Percentiles rank a stretch among this genome's conserved stretches.
Evolutionary conservation across 2,888 invertebrate species (phyloP).

Genomic region (Sphaeridia pumilis): DNA sequence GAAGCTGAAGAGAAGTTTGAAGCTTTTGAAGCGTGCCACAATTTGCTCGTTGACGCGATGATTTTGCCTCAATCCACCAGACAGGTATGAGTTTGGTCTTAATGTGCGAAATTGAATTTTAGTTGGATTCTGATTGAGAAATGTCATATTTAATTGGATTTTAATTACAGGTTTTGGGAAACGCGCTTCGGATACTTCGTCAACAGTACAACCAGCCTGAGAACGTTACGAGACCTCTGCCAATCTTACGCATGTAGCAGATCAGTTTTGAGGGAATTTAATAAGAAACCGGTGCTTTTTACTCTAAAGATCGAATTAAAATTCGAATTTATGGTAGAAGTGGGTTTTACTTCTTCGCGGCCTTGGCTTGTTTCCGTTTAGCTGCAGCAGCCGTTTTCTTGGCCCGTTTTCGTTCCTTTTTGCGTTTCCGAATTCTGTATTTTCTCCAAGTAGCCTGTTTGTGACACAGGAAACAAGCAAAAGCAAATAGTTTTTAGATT

Average conservation of each 20-base stretch:
- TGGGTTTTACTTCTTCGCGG: constrained; percentile 18
- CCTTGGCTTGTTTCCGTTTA: no score
- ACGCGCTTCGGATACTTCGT: constrained; percentile 2
- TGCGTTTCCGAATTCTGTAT: constrained; percentile 14
- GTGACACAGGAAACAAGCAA: neutral
- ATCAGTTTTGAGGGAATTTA: no score
- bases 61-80: constrained; percentile 26
- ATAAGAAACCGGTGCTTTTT: no score
- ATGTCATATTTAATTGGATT: neutral
- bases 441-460: constrained; percentile 16
- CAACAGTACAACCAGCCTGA: constrained; percentile 4
- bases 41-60: constrained; percentile 26
- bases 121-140: neutral
- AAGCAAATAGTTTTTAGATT: neutral
- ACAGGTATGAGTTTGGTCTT: constrained; percentile 16
- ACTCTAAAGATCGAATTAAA: no score
- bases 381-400: no score
- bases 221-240: neutral
- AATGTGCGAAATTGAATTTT: neutral
- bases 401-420: constrained; percentile 19
- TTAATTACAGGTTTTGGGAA: constrained; percentile 8
- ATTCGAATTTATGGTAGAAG: no score
- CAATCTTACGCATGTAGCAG: constrained; percentile 14
- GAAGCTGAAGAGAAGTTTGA: constrained; percentile 9
- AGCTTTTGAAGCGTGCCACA: constrained; percentile 27